Base-by-base conservation (phyloP, 2,888 invertebrate genomes). In the Lordiphosa andalusiaca region DNA sequence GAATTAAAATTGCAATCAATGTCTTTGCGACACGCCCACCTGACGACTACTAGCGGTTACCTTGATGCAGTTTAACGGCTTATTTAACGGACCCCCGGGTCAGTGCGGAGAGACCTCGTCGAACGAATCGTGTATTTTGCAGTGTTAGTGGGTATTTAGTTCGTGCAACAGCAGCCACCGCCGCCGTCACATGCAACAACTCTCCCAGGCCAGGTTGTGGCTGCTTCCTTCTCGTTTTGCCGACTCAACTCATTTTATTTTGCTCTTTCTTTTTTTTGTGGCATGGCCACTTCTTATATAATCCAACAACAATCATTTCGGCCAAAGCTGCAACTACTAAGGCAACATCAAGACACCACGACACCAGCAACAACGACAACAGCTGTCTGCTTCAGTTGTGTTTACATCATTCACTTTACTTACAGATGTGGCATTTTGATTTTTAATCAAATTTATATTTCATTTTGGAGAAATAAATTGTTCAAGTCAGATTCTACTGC, bases 211-310 rank as follows among this genome's bases (percentile, higher is more conserved):
- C 23, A 36, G 37, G 37, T 33, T 37, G 12, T 33, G 38, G 36
- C 53, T 44, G 76, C 78, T 77, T 77, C 77, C 77, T 77, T 77
- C 76, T 77, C 67, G 62, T 33, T 47, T 47, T 44, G 52, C 44
- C 23, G 46, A 40, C 48, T 62, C 50, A 30, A 30, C 30, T 30
- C 30, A 9, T 59, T 35, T 42, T 30, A 44, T 53, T 56, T 25
- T 40, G 36, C 16, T 50, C 25, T 33, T 13, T 16, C 33, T 53
- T 39, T 59, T 73, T 75, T 76, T 85, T 85, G 80, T 81, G 80
- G 80, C 80, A 81, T 84, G 85, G 84, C 86, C 84, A 85, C 80
- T 81, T 81, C 71, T 81, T 81, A 81, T 81, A 81, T 81, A 81
- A 81, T 77, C 58, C 71, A 68, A 53, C 78, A 67, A 73, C 78